A percentile compares a stretch with the other conserved stretches of the same genome.
These are phyloP conservation scores for Prunella strophiata DNA, from an alignment of 2,797 vertebrate genomes.

Conservation along the genomic window DNA sequence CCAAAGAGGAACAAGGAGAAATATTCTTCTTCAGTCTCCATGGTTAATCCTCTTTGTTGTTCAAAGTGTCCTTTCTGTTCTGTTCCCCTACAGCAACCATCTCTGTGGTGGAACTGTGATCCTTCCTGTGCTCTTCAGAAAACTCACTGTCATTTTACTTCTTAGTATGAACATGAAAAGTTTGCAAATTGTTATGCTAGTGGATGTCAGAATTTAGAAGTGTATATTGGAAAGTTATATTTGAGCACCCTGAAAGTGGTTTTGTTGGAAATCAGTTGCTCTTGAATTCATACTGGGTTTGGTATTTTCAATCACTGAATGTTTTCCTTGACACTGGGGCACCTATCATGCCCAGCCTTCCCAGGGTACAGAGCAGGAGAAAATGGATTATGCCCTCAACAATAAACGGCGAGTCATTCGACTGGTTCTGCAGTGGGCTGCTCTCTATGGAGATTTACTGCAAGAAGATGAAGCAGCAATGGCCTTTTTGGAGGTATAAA, in stretches of 20 bases:
- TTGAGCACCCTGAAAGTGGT: background rate
- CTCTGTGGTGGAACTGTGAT: conserved; percentile 48
- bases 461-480: conserved; percentile 89
- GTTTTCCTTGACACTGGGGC: conserved; percentile 85
- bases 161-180: background rate
- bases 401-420: conserved; percentile 93
- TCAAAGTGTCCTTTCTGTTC: background rate
- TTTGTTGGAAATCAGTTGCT: background rate
- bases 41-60: background rate
- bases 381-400: conserved; percentile 92
- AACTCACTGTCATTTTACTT: background rate
- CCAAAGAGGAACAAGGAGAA: background rate
- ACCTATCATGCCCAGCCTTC: conserved; percentile 94
- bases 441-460: conserved; percentile 85
- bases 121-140: conserved; percentile 27
- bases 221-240: background rate
- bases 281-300: background rate
- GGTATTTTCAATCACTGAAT: background rate
- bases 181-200: background rate
- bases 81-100: conserved; percentile 7
- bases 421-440: conserved; percentile 91
- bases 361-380: conserved; percentile 95
- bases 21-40: background rate
- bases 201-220: background rate
- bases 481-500: conserved; percentile 90